phyloP scores from a whole-genome alignment of 2,888 invertebrate genomes.

The Nomada hirtipes region DNA sequence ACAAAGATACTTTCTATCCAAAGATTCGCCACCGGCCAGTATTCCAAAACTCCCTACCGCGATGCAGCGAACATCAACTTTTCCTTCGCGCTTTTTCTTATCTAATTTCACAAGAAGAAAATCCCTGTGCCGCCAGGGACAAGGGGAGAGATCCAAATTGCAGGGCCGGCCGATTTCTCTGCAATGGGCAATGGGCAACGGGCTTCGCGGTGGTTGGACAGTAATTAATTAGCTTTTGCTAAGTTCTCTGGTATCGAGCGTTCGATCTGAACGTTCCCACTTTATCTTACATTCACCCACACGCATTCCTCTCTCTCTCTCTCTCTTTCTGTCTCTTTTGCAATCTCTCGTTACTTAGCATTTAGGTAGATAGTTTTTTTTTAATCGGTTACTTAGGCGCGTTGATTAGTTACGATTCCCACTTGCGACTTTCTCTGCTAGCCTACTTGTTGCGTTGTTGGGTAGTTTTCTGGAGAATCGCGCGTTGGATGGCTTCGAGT shows the following conservation, averaged over 20 bases:
- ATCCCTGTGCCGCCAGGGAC: not conserved
- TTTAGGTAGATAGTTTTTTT: slow-evolving; percentile 68
- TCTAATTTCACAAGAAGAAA: not conserved
- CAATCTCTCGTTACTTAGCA: slow-evolving; percentile 63
- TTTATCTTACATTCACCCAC: slow-evolving; percentile 11
- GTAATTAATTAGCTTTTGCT: slow-evolving; percentile 63
- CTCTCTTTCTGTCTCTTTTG: slow-evolving; percentile 11
- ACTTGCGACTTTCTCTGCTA: slow-evolving; percentile 9
- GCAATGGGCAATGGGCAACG: slow-evolving; percentile 50
- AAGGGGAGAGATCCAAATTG: not conserved
- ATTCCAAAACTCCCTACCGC: slow-evolving; percentile 9
- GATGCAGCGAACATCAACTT: not conserved
- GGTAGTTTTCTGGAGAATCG: slow-evolving; percentile 67
- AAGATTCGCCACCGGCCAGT: slow-evolving; percentile 35
- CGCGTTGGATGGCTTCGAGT: slow-evolving; percentile 79
- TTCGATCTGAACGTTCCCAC: slow-evolving; percentile 19
- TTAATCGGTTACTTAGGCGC: slow-evolving; percentile 78
- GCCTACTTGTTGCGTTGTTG: slow-evolving; percentile 34
- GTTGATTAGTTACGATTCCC: slow-evolving; percentile 64
- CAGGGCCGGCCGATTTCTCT: slow-evolving; percentile 2
- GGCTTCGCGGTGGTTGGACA: slow-evolving; percentile 58
- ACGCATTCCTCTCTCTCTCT: slow-evolving; percentile 3
- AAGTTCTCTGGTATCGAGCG: slow-evolving; percentile 17
- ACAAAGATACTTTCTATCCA: slow-evolving; percentile 50
- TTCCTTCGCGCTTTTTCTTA: not conserved